Base-by-base conservation (phyloP, 2,888 invertebrate species). In the Lycia hirtaria region DNA sequence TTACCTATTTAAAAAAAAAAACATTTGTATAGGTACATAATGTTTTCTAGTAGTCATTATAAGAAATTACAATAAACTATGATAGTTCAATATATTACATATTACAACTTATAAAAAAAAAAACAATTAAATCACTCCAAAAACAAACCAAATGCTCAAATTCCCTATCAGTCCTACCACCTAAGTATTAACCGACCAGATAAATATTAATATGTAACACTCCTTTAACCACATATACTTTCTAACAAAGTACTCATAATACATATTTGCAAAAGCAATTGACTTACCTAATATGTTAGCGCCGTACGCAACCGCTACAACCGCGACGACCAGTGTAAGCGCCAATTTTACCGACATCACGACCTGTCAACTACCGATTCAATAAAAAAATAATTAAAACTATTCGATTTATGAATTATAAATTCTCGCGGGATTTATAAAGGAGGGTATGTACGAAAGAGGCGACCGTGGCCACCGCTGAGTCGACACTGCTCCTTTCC, bases 221-320 rank as follows among this genome's bases (percentile, higher is more conserved):
- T 14, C 24, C 17, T 33, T 26, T 14, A 20, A 45, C 4, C 24
- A 22, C 26, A 4, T 14, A n/a, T 4, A n/a, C 37, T 40, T 40
- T 40, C 38, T 40, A 37, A n/a, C n/a, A 40, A 40, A 22, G 38
- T 22, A 38, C 38, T 12, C n/a, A n/a, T 19, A 37, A 5, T 22
- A 22, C 6, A n/a, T 65, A 54, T 55, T 61, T 60, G 45, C 24
- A 6, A 65, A 62, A 68, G 60, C 59, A 72, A 67, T 73, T 73
- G 26, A 91, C 92, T 92, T 67, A 92, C 92, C 92, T 73, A 92
- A 87, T 82, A 92, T 85, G 71, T 80, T 90, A 47, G 85, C 87
- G 68, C 83, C 78, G 64, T 86, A 77, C 32, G 72, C 82, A 33
- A 80, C 71, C 15, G 83, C 80, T 5, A 87, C 49, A 47, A 81